A percentile compares a stretch with the other conserved stretches of the same genome.
Evolutionary conservation across 2,797 vertebrate genomes (phyloP).

Genomic region (Acanthornis magna): DNA sequence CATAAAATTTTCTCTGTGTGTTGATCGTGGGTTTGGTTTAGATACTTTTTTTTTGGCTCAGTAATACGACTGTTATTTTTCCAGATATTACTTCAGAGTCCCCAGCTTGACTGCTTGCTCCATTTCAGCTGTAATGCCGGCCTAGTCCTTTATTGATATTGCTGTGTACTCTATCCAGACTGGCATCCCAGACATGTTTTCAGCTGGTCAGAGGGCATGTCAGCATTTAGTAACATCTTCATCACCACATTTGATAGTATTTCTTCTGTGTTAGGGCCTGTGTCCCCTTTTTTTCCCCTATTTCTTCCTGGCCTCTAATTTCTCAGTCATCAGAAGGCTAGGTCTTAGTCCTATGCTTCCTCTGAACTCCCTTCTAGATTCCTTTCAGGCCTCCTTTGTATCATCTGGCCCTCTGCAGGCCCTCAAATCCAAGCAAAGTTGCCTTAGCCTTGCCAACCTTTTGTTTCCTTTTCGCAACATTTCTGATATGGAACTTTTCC

Average conservation of each 20-base stretch:
- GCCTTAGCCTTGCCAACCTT: not conserved
- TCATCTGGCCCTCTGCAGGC: not conserved
- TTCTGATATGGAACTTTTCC: not conserved
- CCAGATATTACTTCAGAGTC: not conserved
- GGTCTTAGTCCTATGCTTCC: not conserved
- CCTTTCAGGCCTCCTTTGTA: not conserved
- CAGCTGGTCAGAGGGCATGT: not conserved
- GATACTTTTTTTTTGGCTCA: not conserved
- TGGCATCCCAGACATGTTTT: not conserved
- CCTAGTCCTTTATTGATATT: not conserved
- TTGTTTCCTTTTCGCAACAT: not conserved
- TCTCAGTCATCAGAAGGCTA: not conserved
- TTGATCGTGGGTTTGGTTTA: not conserved
- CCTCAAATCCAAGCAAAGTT: not conserved
- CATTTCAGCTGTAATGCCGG: not conserved
- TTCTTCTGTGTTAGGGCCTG: not conserved
- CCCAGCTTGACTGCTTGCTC: not conserved
- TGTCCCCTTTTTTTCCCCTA: not conserved
- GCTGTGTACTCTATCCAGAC: not conserved
- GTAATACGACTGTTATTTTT: not conserved
- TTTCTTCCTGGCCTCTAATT: not conserved
- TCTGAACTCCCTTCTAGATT: not conserved
- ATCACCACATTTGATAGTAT: not conserved
- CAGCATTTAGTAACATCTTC: not conserved
- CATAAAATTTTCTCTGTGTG: accelerated